These are phyloP conservation scores for Solen grandis DNA, from an alignment of 1,140 invertebrate species.

Conservation along the genomic window DNA sequence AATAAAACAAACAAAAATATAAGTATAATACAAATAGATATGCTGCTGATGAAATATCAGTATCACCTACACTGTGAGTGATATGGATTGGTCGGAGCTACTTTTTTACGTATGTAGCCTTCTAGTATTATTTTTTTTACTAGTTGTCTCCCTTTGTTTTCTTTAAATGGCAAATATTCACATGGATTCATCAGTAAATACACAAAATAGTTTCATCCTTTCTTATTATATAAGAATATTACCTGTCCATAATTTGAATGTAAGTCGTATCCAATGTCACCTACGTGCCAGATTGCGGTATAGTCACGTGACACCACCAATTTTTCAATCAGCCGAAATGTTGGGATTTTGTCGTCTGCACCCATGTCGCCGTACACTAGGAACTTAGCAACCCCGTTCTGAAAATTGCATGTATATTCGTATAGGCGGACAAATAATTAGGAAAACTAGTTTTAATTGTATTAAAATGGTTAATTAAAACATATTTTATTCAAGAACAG, in stretches of 20 bases:
- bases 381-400: slow-evolving; percentile 77
- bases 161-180: too few relatives aligned
- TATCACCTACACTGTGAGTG: not conserved
- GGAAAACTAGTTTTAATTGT: too few relatives aligned
- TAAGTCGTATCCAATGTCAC: slow-evolving; percentile 77
- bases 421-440: too few relatives aligned
- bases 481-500: too few relatives aligned
- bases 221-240: slow-evolving; percentile 3
- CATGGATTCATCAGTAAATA: too few relatives aligned
- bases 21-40: too few relatives aligned
- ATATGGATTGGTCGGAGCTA: slow-evolving; percentile 69
- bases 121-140: too few relatives aligned
- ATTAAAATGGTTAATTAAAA: too few relatives aligned
- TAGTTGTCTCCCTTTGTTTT: too few relatives aligned
- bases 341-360: not conserved
- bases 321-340: slow-evolving; percentile 83
- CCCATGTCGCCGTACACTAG: slow-evolving; percentile 95
- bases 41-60: too few relatives aligned
- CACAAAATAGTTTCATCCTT: too few relatives aligned
- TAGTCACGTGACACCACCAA: slow-evolving; percentile 9
- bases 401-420: not conserved
- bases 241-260: slow-evolving; percentile 65
- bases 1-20: too few relatives aligned
- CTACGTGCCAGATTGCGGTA: slow-evolving; percentile 90
- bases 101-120: not conserved